Conservation (phyloP, 2,888 invertebrate species). For the Mimachlamys varia region DNA sequence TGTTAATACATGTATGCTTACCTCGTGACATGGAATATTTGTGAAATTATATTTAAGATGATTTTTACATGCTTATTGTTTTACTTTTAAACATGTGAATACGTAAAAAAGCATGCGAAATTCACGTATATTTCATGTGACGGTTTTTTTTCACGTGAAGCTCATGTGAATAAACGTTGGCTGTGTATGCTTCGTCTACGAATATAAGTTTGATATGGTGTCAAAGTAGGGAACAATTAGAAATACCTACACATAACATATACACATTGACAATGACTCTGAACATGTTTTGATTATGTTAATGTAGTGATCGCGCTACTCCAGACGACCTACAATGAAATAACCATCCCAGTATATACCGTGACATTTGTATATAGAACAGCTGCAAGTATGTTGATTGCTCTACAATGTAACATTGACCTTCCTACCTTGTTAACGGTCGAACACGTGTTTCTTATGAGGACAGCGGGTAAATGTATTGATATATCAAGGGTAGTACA, state of each 20-base stretch:
- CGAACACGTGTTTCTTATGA: background rate
- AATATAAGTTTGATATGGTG: background rate
- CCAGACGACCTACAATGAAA: background rate
- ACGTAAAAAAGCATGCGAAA: no score
- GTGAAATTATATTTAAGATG: no score
- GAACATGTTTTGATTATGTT: background rate
- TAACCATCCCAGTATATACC: background rate
- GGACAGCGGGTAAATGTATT: background rate
- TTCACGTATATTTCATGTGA: no score
- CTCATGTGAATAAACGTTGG: no score
- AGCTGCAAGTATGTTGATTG: conserved; percentile 19
- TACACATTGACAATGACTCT: background rate
- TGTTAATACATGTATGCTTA: no score
- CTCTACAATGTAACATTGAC: background rate
- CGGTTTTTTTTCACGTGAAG: no score
- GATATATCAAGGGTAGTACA: background rate
- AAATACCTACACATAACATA: background rate
- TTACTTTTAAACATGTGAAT: no score
- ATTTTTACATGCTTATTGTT: no score
- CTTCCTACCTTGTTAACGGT: background rate
- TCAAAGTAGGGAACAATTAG: background rate
- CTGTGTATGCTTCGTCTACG: no score
- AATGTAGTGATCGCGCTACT: background rate
- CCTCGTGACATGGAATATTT: no score
- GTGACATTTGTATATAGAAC: conserved; percentile 19